phyloP scores from a whole-genome alignment of 1,140 invertebrate genomes.

The Macrotrachela quadricornifera region DNA sequence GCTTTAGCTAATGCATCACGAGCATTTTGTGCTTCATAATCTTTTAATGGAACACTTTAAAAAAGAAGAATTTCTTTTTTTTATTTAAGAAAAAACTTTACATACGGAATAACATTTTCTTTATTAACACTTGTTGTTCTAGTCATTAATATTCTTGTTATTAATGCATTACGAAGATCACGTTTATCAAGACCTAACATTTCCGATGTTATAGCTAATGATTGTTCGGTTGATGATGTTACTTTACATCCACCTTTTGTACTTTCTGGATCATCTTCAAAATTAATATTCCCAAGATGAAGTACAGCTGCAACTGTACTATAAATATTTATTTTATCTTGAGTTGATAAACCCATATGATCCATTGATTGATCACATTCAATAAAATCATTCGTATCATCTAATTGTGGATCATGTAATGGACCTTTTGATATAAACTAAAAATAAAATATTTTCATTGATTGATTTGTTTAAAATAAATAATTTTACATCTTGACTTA shows the following conservation, averaged over 20 bases:
- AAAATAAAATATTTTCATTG: too few species aligned
- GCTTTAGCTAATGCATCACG: conserved; percentile 86
- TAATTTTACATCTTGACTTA: conserved; percentile 18
- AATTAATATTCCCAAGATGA: conserved; percentile 71
- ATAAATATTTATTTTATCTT: conserved; percentile 55
- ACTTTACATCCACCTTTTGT: conserved; percentile 59
- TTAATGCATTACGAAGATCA: conserved; percentile 59
- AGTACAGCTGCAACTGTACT: conserved; percentile 66
- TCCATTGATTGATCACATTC: conserved; percentile 52
- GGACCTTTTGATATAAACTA: background rate
- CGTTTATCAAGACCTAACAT: conserved; percentile 59
- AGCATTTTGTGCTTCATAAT: conserved; percentile 70
- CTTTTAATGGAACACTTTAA: conserved; percentile 60
- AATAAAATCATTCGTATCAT: conserved; percentile 67
- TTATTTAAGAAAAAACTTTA: too few species aligned
- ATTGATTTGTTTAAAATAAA: too few species aligned
- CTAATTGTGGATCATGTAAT: conserved; percentile 65
- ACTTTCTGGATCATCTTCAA: conserved; percentile 74
- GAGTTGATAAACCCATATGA: conserved; percentile 49
- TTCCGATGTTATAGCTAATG: conserved; percentile 45
- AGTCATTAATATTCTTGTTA: conserved; percentile 80
- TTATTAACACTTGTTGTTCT: conserved; percentile 65
- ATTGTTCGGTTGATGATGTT: conserved; percentile 38
- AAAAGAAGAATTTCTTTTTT: too few species aligned
- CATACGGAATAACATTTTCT: conserved; percentile 46